A percentile compares a stretch with the other conserved stretches of the same genome.
Conservation (phyloP, 1,140 invertebrate genomes). For the Lepidotrigona ventralis region DNA sequence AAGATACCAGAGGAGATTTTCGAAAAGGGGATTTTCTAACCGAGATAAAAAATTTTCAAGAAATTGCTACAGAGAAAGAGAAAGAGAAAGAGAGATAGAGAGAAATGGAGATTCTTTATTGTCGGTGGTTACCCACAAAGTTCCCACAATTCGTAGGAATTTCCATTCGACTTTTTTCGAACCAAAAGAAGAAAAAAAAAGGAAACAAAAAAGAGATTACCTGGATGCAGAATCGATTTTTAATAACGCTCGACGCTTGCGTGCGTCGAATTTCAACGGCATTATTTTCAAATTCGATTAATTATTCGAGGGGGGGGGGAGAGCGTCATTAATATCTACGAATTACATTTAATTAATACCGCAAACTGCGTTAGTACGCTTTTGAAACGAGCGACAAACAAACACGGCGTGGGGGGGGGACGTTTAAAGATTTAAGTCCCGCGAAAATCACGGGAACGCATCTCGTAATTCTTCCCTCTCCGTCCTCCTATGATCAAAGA, state of each 20-base stretch:
- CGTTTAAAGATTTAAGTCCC: constrained; percentile 4
- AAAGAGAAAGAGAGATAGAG: too few species aligned
- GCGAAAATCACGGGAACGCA: constrained; percentile 12
- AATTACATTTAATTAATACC: constrained; percentile 29
- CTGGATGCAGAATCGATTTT: background rate
- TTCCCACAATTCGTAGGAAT: too few species aligned
- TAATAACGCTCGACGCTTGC: background rate
- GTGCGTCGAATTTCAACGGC: background rate
- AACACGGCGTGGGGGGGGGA: background rate
- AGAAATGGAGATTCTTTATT: too few species aligned
- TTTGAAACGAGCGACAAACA: constrained; percentile 3
- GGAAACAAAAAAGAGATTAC: background rate
- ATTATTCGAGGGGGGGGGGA: constrained; percentile 2
- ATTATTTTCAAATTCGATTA: constrained; percentile 10
- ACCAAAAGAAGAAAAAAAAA: too few species aligned
- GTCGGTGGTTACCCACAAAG: too few species aligned
- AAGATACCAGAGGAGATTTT: background rate
- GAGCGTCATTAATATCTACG: background rate
- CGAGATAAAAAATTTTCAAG: background rate
- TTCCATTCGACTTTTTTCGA: background rate
- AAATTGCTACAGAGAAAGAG: background rate
- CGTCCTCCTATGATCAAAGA: background rate
- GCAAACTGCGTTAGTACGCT: too few species aligned
- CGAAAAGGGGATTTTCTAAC: background rate
- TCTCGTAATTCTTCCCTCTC: background rate